Base-by-base conservation (phyloP, 2,797 vertebrate species). In the Pristis pectinata region DNA sequence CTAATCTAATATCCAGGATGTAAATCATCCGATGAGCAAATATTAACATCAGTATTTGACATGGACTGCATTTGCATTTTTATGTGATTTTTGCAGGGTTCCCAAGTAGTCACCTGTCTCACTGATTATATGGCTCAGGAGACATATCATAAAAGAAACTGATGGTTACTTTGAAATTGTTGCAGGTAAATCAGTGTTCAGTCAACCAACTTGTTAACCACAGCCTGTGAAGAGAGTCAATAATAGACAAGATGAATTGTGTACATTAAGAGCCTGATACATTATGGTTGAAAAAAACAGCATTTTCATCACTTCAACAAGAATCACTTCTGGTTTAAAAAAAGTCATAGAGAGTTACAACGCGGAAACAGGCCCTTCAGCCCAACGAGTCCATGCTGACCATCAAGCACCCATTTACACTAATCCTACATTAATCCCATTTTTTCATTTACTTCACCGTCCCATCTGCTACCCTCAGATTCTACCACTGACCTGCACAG, bases 21-120 rank as follows among this genome's bases (percentile, higher is more conserved):
- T 64, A 93, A 93, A 93, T 93, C 92, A 93, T 74, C 67, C 67
- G 41, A 53, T 34, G 44, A 93, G 67, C 11, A 74, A 93, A 74
- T 44, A 93, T 93, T 72, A 74, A 44, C 67, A 93, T 72, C 91
- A 49, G 5, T 22, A 49, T 30, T 56, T 93, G 64, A 72, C 70
- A 41, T 11, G 67, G 41, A 0, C 67, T 24, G 5, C 27, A 74
- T 93, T 93, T 49, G 67, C 92, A 93, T 93, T 93, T 93, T 93
- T 27, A 93, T 53, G 27, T 15, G 41, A 93, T 93, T 53, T 80
- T 93, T 64, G 56, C 56, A 2, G 34, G 37, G 15, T 17, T 89
- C 64, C 59, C 83, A 34, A 15, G 34, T 19, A 89, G 34, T 91
- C 87, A 61, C 56, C 87, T 92, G 10, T 89, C 61, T n/a, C 41